Evolutionary conservation across 2,113 vertebrate genomes (phyloP).

Genomic region (Erinaceus europaeus): DNA sequence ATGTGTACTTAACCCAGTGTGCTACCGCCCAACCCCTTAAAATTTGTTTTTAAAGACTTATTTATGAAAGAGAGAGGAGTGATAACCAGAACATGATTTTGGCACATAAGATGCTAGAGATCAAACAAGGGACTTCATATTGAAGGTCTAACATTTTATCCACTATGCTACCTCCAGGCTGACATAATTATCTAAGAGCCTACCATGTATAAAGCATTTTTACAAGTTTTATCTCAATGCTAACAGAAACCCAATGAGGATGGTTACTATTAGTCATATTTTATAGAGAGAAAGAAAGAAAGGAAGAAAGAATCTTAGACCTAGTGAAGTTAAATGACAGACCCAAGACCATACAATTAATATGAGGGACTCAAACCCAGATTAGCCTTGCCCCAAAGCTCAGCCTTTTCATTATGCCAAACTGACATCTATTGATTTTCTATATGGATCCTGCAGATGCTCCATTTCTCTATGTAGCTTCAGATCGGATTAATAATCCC

Average conservation of each 20-base stretch:
- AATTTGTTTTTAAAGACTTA: too few species aligned
- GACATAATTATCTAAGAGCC: too few species aligned
- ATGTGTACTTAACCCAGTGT: too few species aligned
- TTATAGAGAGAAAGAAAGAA: conserved; percentile 12
- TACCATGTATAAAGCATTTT: background rate
- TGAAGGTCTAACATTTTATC: too few species aligned
- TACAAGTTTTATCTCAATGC: background rate
- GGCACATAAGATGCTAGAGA: too few species aligned
- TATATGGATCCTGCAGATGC: background rate
- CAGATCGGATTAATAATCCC: background rate
- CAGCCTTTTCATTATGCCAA: background rate
- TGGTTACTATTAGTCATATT: background rate
- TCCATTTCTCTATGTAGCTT: background rate
- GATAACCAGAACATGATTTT: too few species aligned
- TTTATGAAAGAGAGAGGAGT: too few species aligned
- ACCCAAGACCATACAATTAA: background rate
- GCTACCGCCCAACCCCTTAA: too few species aligned
- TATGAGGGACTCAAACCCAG: background rate
- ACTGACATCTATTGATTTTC: background rate
- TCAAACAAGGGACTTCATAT: too few species aligned
- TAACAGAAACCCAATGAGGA: background rate
- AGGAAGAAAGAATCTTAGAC: background rate
- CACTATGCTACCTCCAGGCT: too few species aligned
- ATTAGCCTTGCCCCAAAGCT: background rate
- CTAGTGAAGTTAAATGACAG: background rate